These are phyloP conservation scores for Caenorhabditis remanei DNA, from an alignment of 1,140 invertebrate species.

Conservation along the genomic window DNA sequence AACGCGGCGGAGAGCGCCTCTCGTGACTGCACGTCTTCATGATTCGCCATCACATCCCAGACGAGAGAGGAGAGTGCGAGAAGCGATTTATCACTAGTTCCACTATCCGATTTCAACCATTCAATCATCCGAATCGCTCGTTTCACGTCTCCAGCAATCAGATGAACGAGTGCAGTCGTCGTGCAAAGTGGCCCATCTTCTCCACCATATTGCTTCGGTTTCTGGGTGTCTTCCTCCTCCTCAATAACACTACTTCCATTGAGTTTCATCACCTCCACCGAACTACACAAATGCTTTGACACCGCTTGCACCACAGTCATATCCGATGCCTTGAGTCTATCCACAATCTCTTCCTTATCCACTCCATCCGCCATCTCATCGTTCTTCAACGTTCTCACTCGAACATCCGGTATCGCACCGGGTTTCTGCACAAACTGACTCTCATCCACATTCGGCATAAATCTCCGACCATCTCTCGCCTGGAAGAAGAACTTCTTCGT, in stretches of 20 bases:
- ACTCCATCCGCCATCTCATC: not conserved
- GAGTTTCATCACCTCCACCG: not conserved
- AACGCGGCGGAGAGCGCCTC: slow-evolving; percentile 54
- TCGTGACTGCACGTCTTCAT: slow-evolving; percentile 61
- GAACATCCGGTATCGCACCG: not conserved
- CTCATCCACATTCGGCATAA: slow-evolving; percentile 43
- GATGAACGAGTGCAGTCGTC: slow-evolving; percentile 54
- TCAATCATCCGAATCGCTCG: slow-evolving; percentile 31
- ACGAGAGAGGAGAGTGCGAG: slow-evolving; percentile 51
- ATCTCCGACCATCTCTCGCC: slow-evolving; percentile 39
- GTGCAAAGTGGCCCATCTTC: slow-evolving; percentile 32
- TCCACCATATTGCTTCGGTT: not conserved
- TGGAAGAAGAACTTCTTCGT: slow-evolving; percentile 58
- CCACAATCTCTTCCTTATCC: slow-evolving; percentile 28
- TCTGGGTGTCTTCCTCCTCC: not conserved
- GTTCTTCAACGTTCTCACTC: not conserved
- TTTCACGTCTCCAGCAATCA: slow-evolving; percentile 60
- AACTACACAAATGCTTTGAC: slow-evolving; percentile 25
- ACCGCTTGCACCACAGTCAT: slow-evolving; percentile 21
- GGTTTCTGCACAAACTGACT: slow-evolving; percentile 26
- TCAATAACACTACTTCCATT: not conserved
- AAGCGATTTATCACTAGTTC: slow-evolving; percentile 6
- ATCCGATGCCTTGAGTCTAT: slow-evolving; percentile 21
- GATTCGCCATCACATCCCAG: slow-evolving; percentile 63
- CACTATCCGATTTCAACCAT: not conserved